phyloP scores from a whole-genome alignment of 2,888 invertebrate genomes.

The Melanostoma scalare region DNA sequence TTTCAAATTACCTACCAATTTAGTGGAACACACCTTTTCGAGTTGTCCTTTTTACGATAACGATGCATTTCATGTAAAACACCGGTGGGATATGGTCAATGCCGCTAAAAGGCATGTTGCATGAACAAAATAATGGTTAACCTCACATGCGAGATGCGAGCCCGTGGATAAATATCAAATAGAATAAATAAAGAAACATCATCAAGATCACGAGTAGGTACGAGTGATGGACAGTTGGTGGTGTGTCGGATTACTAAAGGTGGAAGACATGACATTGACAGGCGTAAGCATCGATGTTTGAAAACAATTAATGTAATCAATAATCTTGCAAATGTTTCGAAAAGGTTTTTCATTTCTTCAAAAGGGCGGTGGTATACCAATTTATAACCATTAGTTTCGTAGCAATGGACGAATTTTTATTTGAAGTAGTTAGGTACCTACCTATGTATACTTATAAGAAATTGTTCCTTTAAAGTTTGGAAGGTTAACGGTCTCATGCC shows the following conservation, averaged over 20 bases:
- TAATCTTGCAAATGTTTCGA: slow-evolving; percentile 23
- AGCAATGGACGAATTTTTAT: background rate
- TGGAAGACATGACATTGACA: background rate
- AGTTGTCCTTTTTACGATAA: slow-evolving; percentile 59
- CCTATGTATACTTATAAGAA: no score
- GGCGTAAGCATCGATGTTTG: slow-evolving; percentile 35
- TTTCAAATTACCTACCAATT: slow-evolving; percentile 70
- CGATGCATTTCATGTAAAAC: slow-evolving; percentile 31
- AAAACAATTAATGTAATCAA: slow-evolving; percentile 39
- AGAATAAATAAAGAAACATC: slow-evolving; percentile 30
- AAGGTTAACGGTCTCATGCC: no score
- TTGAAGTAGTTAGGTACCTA: no score
- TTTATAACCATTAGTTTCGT: background rate
- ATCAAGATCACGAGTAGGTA: slow-evolving; percentile 55
- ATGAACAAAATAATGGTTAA: slow-evolving; percentile 31
- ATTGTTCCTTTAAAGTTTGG: no score
- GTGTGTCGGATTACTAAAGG: background rate
- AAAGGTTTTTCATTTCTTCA: background rate
- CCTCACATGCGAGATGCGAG: slow-evolving; percentile 8
- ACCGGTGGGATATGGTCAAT: slow-evolving; percentile 13
- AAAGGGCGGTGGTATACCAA: background rate
- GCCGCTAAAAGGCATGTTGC: slow-evolving; percentile 13
- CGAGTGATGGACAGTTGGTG: slow-evolving; percentile 34
- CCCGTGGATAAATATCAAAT: slow-evolving; percentile 9
- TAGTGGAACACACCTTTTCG: slow-evolving; percentile 65